A percentile compares a stretch with the other conserved stretches of the same genome.
Evolutionary conservation across 2,888 invertebrate genomes (phyloP).

Genomic region (Cephonodes hylas): DNA sequence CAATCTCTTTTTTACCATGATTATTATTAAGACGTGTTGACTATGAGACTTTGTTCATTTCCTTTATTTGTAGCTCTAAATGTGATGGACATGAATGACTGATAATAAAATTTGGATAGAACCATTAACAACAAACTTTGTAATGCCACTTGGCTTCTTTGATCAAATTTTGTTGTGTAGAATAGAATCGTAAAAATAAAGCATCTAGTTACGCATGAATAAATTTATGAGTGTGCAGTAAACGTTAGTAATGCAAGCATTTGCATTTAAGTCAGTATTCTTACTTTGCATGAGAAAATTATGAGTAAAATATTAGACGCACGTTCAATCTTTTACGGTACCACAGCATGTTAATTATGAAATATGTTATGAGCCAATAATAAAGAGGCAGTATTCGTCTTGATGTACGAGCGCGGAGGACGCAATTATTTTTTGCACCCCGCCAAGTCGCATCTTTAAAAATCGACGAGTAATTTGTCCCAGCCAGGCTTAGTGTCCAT

Average conservation of each 20-base stretch:
- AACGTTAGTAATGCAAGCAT: neutral
- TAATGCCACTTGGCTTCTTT: neutral
- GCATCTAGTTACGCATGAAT: neutral
- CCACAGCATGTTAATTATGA: conserved; percentile 31
- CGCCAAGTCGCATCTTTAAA: conserved; percentile 41
- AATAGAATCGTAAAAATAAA: neutral
- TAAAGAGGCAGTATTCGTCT: neutral
- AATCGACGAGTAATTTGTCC: conserved; percentile 54
- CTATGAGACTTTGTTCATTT: no score
- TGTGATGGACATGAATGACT: no score
- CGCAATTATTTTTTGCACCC: conserved; percentile 56
- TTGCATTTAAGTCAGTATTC: neutral
- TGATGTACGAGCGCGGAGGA: conserved; percentile 26
- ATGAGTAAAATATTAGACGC: neutral
- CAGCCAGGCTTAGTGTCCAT: conserved; percentile 51
- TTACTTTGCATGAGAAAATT: neutral
- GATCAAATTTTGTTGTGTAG: neutral
- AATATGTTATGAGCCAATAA: conserved; percentile 36
- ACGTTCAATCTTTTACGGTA: neutral
- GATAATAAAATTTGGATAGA: no score
- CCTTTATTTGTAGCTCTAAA: no score
- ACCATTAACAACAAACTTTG: neutral
- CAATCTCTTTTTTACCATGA: no score
- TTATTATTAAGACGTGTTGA: no score
- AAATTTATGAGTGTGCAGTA: conserved; percentile 2